Base-by-base conservation (phyloP, 2,797 vertebrate genomes). In the Tapirus indicus region DNA sequence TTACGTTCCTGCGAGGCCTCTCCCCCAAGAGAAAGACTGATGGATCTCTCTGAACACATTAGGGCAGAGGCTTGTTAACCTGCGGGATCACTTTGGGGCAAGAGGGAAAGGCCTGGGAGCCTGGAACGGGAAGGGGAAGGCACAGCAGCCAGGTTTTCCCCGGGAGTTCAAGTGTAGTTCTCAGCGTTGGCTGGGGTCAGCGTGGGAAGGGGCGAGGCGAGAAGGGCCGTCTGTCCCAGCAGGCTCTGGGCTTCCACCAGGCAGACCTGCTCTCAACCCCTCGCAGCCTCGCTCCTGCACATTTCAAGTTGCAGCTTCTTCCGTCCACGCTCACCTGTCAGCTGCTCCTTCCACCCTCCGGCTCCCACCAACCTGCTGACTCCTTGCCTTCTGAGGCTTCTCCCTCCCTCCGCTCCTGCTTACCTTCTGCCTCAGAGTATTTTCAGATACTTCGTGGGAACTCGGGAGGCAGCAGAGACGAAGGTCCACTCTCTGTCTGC, bases 201-300 rank as follows among this genome's bases (percentile, higher is more conserved):
- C 21, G 16, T 38, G 11, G 16, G 32, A 14, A 12, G 32, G 35
- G 16, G 11, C 35, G 9, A 38, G 11, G 5, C 17, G 13, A 16
- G 32, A 9, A 25, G 13, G 49, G 56, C 6, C 5, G 7, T 38
- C 38, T 18, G 0, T 23, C 20, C 21, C 49, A 56, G 21, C 7
- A 44, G 88, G 4, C 44, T 56, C 74, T 54, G n/a, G n/a, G 17
- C 1, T 27, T 78, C 25, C 11, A 58, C 41, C 52, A 38, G 13
- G n/a, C 23, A 35, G 6, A 41, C 13, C 32, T 29, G 29, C 13
- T 25, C 17, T 0, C 66, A 47, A 17, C 12, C 5, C 35, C n/a
- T 49, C 5, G 0, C 11, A 17, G 52, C 32, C 25, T 16, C 1
- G 2, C 23, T 16, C 52, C 1, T 3, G 27, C 5, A 4, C 13